Base-by-base conservation (phyloP, 1,140 invertebrate species). In the Palaemon carinicauda region DNA sequence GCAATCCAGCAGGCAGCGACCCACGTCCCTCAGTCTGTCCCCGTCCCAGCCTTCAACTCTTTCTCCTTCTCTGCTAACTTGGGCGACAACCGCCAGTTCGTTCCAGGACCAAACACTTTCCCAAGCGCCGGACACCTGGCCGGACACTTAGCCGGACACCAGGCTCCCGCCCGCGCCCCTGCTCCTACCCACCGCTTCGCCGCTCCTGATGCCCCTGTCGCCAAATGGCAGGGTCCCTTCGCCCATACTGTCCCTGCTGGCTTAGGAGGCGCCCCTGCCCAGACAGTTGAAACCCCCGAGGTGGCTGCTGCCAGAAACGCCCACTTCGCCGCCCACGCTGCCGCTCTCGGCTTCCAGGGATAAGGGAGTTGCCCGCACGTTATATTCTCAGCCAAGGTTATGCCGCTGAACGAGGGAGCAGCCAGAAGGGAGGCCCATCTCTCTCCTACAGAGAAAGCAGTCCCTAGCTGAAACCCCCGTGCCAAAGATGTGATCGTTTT, bases 61-160 rank as follows among this genome's bases (percentile, higher is more conserved):
- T 86, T 33, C 84, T 86, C 84, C 65, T 86, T 86, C 77, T 80
- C 75, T 1, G 84, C 84, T 17, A 86, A 41, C 19, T 51, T 86
- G 60, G 84, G 84, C 29, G 50, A 19, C 31, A 86, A 80, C 65
- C 41, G 80, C 50, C 84, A 86, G 50, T 86, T 86, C 54, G 24
- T 56, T 14, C 84, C 84, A 4, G 84, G 84, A 21, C 84, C 84
- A 24, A 86, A 86, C 78, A 86, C 74, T 69, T 86, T 86, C 78
- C 84, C 60, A 10, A 14, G n/a, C 56, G 21, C 73, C 12, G 29
- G 41, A 7, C 74, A 85, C 75, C 75, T 80, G 10, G 50, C 77
- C 9, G 84, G 84, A 3, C 84, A 86, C 27, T 29, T 80, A 15
- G 84, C 84, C 9, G 84, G 84, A 4, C 84, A 86, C 65, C 27